These are phyloP conservation scores for Acromyrmex charruanus DNA, from an alignment of 1,140 invertebrate genomes.

Conservation along the genomic window DNA sequence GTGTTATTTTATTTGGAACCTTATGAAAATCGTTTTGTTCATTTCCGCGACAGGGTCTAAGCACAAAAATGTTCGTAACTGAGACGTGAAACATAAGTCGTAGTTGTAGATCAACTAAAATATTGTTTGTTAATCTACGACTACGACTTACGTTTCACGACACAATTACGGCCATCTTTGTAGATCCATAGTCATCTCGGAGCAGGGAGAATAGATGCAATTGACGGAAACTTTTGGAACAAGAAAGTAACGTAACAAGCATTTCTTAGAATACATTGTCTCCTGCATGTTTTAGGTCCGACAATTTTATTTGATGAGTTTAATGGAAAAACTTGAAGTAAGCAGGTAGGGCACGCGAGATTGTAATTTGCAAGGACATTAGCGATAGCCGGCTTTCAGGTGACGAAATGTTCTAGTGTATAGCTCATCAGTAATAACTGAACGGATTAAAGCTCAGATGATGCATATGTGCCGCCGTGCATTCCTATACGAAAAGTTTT, in stretches of 20 bases:
- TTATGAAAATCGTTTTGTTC: neutral
- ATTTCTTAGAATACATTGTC: neutral
- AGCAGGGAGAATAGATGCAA: neutral
- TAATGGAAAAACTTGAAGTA: constrained; percentile 10
- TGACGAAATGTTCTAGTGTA: neutral
- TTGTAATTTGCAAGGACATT: constrained; percentile 46
- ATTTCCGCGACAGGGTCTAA: neutral
- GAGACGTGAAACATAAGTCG: no score
- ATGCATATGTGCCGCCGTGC: neutral
- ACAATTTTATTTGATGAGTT: constrained; percentile 33
- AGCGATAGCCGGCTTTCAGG: neutral
- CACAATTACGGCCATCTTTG: no score
- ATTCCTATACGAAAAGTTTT: constrained; percentile 70
- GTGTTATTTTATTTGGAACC: neutral
- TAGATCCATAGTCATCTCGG: neutral
- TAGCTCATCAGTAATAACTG: neutral
- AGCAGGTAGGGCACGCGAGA: constrained; percentile 24
- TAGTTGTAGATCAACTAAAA: no score
- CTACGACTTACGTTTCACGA: no score
- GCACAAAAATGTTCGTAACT: no score
- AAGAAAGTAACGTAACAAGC: neutral
- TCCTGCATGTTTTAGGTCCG: neutral
- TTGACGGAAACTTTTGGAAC: neutral
- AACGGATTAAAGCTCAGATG: constrained; percentile 10
- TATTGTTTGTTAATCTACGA: no score